These are phyloP conservation scores for Ecliptopera silaceata DNA, from an alignment of 2,888 invertebrate species.

Conservation along the genomic window DNA sequence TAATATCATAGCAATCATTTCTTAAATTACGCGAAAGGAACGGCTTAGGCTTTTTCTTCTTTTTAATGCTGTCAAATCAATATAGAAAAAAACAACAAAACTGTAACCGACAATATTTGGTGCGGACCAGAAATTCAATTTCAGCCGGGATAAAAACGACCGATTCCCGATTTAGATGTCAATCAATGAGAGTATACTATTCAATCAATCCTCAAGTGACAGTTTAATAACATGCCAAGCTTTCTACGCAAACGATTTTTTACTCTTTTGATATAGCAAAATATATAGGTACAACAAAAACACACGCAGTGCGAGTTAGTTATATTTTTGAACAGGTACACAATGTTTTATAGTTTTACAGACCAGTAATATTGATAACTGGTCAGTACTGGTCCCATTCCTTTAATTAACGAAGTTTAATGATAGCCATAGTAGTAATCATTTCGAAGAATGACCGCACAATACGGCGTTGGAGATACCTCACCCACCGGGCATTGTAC, in stretches of 20 bases:
- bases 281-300: too few species aligned
- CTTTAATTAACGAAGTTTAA: conserved; percentile 15
- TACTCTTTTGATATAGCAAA: too few species aligned
- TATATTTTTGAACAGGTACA: too few species aligned
- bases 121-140: conserved; percentile 12
- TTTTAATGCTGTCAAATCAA: too few species aligned
- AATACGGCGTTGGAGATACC: conserved; percentile 10
- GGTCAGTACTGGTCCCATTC: too few species aligned
- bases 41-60: too few species aligned
- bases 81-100: too few species aligned
- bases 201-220: conserved; percentile 28
- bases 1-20: too few species aligned
- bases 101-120: too few species aligned
- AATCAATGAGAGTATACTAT: conserved; percentile 17
- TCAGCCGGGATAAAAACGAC: conserved; percentile 13
- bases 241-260: conserved; percentile 3
- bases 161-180: conserved; percentile 23
- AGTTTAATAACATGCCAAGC: conserved; percentile 15
- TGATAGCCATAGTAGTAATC: conserved; percentile 7
- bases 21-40: too few species aligned
- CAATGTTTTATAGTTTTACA: neutral
- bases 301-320: too few species aligned
- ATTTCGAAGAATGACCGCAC: conserved; percentile 14
- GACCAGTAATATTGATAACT: neutral
- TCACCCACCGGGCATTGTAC: conserved; percentile 13